Percentiles rank a stretch among this genome's conserved stretches.
Evolutionary conservation across 2,113 vertebrate species (phyloP).

Genomic region (Cyanoderma ruficeps): DNA sequence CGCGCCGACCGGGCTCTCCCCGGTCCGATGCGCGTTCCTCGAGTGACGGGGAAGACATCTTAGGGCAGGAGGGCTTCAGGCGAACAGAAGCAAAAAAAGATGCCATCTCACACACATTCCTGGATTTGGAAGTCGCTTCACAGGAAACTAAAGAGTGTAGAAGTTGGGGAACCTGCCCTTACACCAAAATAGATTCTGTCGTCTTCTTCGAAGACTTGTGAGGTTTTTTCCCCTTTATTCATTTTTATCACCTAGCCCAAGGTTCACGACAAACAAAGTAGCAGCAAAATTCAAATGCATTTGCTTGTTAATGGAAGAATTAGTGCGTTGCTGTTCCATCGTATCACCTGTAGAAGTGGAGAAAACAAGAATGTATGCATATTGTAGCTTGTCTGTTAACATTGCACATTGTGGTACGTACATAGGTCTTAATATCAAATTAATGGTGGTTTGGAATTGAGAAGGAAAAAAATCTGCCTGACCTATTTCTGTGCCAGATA

Average conservation of each 20-base stretch:
- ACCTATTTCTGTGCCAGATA: neutral
- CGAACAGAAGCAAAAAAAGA: neutral
- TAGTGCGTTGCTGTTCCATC: neutral
- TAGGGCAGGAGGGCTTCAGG: neutral
- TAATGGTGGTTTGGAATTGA: neutral
- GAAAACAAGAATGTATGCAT: neutral
- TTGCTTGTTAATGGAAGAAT: neutral
- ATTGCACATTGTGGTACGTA: rapidly evolving
- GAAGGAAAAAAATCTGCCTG: neutral
- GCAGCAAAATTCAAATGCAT: neutral
- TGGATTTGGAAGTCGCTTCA: neutral
- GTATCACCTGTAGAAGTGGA: neutral
- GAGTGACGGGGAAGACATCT: neutral
- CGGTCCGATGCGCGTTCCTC: rapidly evolving
- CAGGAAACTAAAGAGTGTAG: neutral
- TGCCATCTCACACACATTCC: rapidly evolving
- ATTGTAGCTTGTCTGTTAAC: neutral
- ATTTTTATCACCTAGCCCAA: neutral
- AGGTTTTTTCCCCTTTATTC: neutral
- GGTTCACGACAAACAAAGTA: neutral
- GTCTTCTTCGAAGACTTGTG: neutral
- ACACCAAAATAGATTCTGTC: neutral
- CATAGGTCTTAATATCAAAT: rapidly evolving
- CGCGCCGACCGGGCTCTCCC: neutral
- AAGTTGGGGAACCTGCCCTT: neutral